Evolutionary conservation across 2,797 vertebrate species (phyloP).

Genomic region (Pangasius sanitwongsei): DNA sequence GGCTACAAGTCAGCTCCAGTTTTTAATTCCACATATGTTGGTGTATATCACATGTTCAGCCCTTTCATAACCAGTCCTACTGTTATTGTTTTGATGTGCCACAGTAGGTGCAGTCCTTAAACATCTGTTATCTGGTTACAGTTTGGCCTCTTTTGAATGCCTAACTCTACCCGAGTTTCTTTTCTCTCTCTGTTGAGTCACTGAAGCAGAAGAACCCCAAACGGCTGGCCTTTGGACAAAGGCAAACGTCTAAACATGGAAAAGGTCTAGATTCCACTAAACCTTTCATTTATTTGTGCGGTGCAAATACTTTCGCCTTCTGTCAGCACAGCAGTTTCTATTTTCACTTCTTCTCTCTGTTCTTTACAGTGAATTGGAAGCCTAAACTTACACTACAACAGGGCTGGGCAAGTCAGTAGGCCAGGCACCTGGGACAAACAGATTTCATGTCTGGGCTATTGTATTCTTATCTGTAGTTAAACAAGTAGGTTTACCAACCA

Average conservation of each 20-base stretch:
- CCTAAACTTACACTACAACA: not conserved
- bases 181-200: conserved; percentile 18
- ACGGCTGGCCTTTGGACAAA: conserved; percentile 45
- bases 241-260: conserved; percentile 44
- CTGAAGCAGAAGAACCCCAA: conserved; percentile 31
- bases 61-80: conserved; percentile 6
- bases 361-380: not conserved
- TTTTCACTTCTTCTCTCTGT: conserved; percentile 28
- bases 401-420: not conserved
- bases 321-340: conserved; percentile 29
- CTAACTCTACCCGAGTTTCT: conserved; percentile 15
- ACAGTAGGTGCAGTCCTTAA: conserved; percentile 25
- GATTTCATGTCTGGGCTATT: not conserved
- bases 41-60: not conserved
- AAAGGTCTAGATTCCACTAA: conserved; percentile 36
- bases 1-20: not conserved
- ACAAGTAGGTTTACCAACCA: not conserved
- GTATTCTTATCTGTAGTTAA: not conserved
- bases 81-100: conserved; percentile 34
- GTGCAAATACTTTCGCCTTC: conserved; percentile 31
- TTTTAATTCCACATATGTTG: not conserved
- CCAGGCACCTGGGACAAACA: not conserved
- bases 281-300: conserved; percentile 47
- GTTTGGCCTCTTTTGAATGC: conserved; percentile 31
- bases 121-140: conserved; percentile 37